Percentiles rank a stretch among this genome's conserved stretches.
phyloP scores from a whole-genome alignment of 1,140 invertebrate genomes.

The Cyrtorhinus lividipennis region DNA sequence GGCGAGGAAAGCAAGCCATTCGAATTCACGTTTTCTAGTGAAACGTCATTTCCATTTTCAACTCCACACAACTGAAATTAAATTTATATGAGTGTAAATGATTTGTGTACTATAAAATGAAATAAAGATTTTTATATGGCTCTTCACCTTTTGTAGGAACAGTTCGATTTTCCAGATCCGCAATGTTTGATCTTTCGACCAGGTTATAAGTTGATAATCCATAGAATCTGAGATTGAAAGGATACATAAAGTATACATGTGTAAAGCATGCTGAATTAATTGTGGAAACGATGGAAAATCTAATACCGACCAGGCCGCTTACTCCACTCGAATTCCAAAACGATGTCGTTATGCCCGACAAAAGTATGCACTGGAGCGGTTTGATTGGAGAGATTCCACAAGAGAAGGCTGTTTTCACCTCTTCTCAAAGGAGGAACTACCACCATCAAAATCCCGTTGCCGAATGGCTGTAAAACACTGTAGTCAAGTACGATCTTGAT shows the following conservation, averaged over 20 bases:
- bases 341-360: constrained; percentile 82
- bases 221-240: constrained; percentile 34
- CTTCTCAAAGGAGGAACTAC: constrained; percentile 64
- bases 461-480: constrained; percentile 63
- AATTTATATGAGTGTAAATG: not conserved
- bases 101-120: not conserved
- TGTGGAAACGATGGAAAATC: not conserved
- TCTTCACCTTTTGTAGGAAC: constrained; percentile 53
- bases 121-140: no score
- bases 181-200: constrained; percentile 86
- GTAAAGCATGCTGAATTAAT: not conserved
- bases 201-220: constrained; percentile 82
- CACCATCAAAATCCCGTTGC: constrained; percentile 78
- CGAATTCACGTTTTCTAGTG: constrained; percentile 2
- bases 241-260: constrained; percentile 14
- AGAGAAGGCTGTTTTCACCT: constrained; percentile 63
- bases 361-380: constrained; percentile 68
- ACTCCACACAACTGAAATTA: constrained; percentile 16
- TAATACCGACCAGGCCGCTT: constrained; percentile 21
- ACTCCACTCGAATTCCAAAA: constrained; percentile 88
- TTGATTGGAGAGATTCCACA: constrained; percentile 64
- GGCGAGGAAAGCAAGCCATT: not conserved
- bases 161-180: constrained; percentile 80
- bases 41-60: constrained; percentile 9
- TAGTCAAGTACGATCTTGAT: constrained; percentile 9